Conservation (phyloP, 2,888 invertebrate genomes). For the Drosophila stalkeri region DNA sequence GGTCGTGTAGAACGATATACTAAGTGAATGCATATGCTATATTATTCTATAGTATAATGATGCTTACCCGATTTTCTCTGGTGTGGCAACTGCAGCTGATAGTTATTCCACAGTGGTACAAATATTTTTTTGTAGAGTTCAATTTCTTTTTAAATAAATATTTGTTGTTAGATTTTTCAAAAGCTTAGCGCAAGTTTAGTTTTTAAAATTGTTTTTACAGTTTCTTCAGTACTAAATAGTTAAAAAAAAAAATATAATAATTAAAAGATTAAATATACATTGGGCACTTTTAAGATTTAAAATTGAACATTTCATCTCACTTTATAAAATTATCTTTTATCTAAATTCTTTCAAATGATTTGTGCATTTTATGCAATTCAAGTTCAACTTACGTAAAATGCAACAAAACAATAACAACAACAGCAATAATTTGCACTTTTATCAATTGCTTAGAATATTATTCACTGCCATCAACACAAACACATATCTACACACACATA, state of each 20-base stretch:
- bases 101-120: conserved; percentile 31
- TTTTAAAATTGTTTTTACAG: neutral
- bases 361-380: conserved; percentile 23
- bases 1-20: conserved; percentile 32
- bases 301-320: neutral
- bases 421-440: conserved; percentile 54
- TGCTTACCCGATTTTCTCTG: conserved; percentile 52
- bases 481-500: neutral
- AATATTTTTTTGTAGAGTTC: neutral
- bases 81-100: neutral
- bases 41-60: neutral
- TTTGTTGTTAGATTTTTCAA: too few relatives aligned
- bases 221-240: neutral
- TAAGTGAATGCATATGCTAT: neutral
- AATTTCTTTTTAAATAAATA: neutral
- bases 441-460: conserved; percentile 36
- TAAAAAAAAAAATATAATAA: neutral
- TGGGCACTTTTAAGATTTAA: neutral
- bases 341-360: conserved; percentile 13
- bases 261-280: neutral
- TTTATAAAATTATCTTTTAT: neutral
- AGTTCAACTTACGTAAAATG: conserved; percentile 64
- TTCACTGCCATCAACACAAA: conserved; percentile 29
- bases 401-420: conserved; percentile 27
- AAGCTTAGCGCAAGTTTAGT: too few relatives aligned